These are phyloP conservation scores for Pseudeuparius sepicola DNA, from an alignment of 2,888 invertebrate species.

Conservation along the genomic window DNA sequence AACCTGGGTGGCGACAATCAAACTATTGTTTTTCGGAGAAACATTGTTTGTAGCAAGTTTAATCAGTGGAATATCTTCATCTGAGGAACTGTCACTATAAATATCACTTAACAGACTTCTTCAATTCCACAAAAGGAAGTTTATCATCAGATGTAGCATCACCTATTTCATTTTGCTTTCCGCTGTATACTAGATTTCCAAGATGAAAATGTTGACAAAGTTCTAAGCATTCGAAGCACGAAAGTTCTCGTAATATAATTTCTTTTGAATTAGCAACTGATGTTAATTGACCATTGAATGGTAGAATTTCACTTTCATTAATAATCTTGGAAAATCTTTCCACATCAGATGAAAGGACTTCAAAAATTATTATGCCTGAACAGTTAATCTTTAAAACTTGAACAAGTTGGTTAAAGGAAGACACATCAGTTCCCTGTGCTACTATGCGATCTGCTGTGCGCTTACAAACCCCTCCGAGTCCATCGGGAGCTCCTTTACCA, in stretches of 20 bases:
- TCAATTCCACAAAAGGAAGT: too few species aligned
- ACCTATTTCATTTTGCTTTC: slow-evolving; percentile 2
- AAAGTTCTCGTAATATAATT: slow-evolving; percentile 1
- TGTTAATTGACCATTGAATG: slow-evolving; percentile 6
- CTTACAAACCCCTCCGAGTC: slow-evolving; percentile 11
- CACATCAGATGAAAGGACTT: neutral
- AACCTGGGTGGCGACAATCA: too few species aligned
- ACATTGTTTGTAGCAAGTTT: too few species aligned
- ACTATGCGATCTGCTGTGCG: slow-evolving; percentile 3
- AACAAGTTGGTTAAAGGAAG: too few species aligned
- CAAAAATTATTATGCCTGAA: slow-evolving; percentile 3
- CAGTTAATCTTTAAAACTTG: slow-evolving; percentile 7
- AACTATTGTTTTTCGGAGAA: too few species aligned
- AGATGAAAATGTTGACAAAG: slow-evolving; percentile 2
- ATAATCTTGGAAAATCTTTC: slow-evolving; percentile 4
- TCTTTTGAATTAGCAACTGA: neutral
- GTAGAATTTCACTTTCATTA: neutral
- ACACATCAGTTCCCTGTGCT: slow-evolving; percentile 3
- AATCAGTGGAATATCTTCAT: too few species aligned
- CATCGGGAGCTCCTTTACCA: slow-evolving; percentile 12
- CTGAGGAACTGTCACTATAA: too few species aligned
- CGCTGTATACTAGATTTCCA: slow-evolving; percentile 1
- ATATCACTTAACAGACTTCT: too few species aligned
- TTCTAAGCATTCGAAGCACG: neutral
- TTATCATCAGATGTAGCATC: too few species aligned